Evolutionary conservation across 37 sponge, comb jelly and placozoan genomes (phyloP), one percentile per base, ranked within the genome.

Genomic region (Dysidea cf. avara): DNA sequence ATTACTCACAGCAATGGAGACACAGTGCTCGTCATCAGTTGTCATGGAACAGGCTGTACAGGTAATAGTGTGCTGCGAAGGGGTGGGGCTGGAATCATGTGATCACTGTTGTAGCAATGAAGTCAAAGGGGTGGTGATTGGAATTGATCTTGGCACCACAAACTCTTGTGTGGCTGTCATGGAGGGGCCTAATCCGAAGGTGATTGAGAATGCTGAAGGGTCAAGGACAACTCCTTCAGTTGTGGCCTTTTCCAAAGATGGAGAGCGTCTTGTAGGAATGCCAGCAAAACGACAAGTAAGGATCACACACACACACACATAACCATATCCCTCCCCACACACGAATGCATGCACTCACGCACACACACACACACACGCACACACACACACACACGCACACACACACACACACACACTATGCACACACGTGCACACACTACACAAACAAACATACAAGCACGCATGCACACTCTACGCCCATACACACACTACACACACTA

Each of bases 151-250:
- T 5, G 99, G 99, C 14, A 99, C 99, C 11, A 99, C 99, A 20
- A 95, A 99, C 67, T 95, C 96, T n/a, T 95, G 96, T 80, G 96
- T 99, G 58, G 87, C 96, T n/a, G 91, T 95, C 34, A 95, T 99
- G 91, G 99, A 99, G 61, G 99, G 99, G 0, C 92, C 92, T 39
- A 78, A 59, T 51, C 99, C 99, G 14, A 92, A 78, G 53, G 94
- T 99, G 12, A 90, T 99, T 51, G 99, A 99, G 68, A 99, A 99
- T 61, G 72, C 96, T 0, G 99, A 99, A 61, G 99, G 99, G 0
- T 74, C 90, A 5, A 61, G 99, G 26, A 99, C 99, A 21, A 99
- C 99, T 32, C 99, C 99, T 6, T 99, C 99, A 1, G 92, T 94
- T 21, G 96, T 99, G 33, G 96, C 96, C 38, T 99, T 95, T 68